phyloP scores from a whole-genome alignment of 2,888 invertebrate genomes.

The Anoplius nigerrimus region DNA sequence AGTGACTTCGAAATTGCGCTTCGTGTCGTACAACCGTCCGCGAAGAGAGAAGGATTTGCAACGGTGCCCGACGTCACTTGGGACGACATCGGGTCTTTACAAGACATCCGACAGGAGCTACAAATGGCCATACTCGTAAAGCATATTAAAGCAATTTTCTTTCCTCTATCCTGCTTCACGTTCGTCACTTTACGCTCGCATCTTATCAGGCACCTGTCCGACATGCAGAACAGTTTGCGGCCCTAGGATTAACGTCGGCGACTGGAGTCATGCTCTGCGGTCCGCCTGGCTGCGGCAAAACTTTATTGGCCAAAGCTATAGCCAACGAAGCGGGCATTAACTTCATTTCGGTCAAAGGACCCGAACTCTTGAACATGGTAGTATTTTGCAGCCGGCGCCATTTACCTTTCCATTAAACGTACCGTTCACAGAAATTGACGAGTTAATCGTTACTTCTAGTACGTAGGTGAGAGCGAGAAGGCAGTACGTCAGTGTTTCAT shows the following conservation, averaged over 20 bases:
- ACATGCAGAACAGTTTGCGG: constrained; percentile 86
- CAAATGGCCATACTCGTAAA: constrained; percentile 90
- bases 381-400: constrained; percentile 53
- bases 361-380: constrained; percentile 98
- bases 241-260: constrained; percentile 87
- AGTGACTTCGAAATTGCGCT: constrained; percentile 88
- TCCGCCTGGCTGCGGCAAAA: constrained; percentile 98
- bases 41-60: constrained; percentile 97
- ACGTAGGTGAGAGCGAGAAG: constrained; percentile 98
- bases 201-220: constrained; percentile 87
- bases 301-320: constrained; percentile 96
- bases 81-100: constrained; percentile 96
- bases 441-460: constrained; percentile 77
- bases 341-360: constrained; percentile 99
- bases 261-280: constrained; percentile 96
- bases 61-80: constrained; percentile 98
- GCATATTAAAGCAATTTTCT: no score
- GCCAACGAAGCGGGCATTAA: constrained; percentile 99
- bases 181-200: neutral
- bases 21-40: constrained; percentile 91
- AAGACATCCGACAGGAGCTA: constrained; percentile 90
- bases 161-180: neutral
- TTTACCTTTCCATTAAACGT: constrained; percentile 12
- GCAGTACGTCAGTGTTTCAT: constrained; percentile 97
- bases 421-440: neutral